phyloP scores from a whole-genome alignment of 2,113 vertebrate species.

The Cyphomyrus plagiostoma region DNA sequence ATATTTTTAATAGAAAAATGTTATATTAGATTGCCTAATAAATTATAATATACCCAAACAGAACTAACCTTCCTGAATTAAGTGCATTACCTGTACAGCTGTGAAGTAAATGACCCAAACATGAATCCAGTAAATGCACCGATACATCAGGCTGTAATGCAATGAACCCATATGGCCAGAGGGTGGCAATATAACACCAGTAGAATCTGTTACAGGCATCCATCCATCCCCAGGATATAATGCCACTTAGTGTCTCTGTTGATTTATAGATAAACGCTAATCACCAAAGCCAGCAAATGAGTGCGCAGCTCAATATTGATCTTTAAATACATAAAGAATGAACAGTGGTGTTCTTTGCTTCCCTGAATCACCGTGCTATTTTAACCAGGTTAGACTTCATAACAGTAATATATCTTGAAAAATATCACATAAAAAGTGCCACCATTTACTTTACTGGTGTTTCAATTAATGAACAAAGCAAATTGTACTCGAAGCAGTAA shows the following conservation, averaged over 20 bases:
- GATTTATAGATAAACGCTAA: not conserved
- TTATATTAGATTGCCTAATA: not conserved
- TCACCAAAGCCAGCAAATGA: not conserved
- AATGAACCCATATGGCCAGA: not conserved
- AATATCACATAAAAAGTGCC: not conserved
- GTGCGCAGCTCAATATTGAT: not conserved
- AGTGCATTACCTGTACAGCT: not conserved
- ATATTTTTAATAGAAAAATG: not conserved
- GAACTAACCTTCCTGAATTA: not conserved
- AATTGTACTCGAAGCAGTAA: not conserved
- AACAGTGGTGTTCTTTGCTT: not conserved
- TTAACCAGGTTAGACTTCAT: not conserved
- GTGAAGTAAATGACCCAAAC: not conserved
- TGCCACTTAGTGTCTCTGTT: not conserved
- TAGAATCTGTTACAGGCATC: not conserved
- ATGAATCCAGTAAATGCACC: not conserved
- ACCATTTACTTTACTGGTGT: not conserved
- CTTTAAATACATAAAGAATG: not conserved
- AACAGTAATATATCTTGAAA: not conserved
- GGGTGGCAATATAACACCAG: conserved; percentile 7
- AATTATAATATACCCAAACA: not conserved
- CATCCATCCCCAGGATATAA: not conserved
- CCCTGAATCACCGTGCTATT: not conserved
- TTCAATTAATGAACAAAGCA: not conserved
- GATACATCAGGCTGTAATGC: not conserved